Base-by-base conservation (phyloP, 2,797 vertebrate genomes). In the Pelobates cultripes region DNA sequence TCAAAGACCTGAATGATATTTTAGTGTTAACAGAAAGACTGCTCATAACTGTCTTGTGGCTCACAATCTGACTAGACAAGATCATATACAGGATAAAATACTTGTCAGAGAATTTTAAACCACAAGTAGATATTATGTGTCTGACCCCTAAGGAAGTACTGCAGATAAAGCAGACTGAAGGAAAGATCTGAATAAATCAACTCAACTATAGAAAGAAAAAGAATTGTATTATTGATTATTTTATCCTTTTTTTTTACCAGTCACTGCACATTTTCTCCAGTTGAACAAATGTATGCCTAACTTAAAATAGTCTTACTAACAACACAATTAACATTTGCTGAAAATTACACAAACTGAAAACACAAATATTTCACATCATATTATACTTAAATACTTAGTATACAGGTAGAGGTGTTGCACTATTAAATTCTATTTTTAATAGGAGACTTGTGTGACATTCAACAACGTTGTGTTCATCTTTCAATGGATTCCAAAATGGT, bases 201-300 rank as follows among this genome's bases (percentile, higher is more conserved):
- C 84, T 86, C 89, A 92, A 90, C 90, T 91, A 89, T 81, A 91
- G 85, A 87, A 87, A 85, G 84, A 74, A 88, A 88, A 84, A 84
- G 85, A 86, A 90, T 87, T 70, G 77, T 87, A 82, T 88, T 88
- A 93, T 92, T 89, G 91, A 93, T 93, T 93, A 92, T 88, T 1
- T 63, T 55, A 5, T 72, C 9, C 7, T 55, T 72, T 83, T 72
- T 83, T 87, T 87, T 92, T 81, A 91, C 88, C 88, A 91, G 91
- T 89, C 91, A 87, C 87, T 0, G 79, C 90, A 87, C 91, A 91
- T 86, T 90, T 91, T 91, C n/a, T 92, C 4, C 92, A 92, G 89
- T 88, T 88, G 87, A 87, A 91, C 55, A 57, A 51, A 51, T 51
- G 10, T 7, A 57, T 57, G 55, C 13, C 55, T 57, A 4, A 12